phyloP scores from a whole-genome alignment of 2,797 vertebrate genomes.

The Triplophysa bombifrons region DNA sequence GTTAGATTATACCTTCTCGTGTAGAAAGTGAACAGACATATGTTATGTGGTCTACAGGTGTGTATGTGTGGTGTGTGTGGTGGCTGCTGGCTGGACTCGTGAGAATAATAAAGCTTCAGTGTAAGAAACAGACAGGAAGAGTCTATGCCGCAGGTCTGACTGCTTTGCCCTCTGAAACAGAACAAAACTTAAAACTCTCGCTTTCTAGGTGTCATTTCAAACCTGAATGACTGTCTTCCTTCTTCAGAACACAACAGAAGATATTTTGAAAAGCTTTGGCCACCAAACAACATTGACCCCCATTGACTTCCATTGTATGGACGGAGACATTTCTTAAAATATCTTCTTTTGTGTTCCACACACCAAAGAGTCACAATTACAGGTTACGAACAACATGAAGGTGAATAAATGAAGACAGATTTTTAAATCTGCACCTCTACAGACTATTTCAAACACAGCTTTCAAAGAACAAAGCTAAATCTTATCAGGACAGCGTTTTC shows the following conservation, averaged over 20 bases:
- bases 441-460: not conserved
- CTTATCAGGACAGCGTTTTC: slow-evolving; percentile 15
- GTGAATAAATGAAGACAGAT: too few relatives aligned
- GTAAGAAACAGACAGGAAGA: slow-evolving; percentile 47
- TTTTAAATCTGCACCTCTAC: not conserved
- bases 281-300: too few relatives aligned
- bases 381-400: too few relatives aligned
- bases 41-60: not conserved
- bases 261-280: too few relatives aligned
- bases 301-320: too few relatives aligned
- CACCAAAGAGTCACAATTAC: too few relatives aligned
- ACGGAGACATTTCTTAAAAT: too few relatives aligned
- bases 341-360: too few relatives aligned
- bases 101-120: slow-evolving; percentile 41
- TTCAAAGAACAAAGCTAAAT: slow-evolving; percentile 10
- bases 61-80: not conserved
- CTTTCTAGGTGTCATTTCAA: not conserved
- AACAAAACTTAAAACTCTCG: slow-evolving; percentile 4
- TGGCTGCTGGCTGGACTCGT: slow-evolving; percentile 1
- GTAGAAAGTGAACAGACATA: not conserved
- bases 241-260: too few relatives aligned
- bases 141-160: slow-evolving; percentile 36
- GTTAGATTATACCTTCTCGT: not conserved
- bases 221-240: too few relatives aligned
- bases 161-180: slow-evolving; percentile 2